Evolutionary conservation across 2,113 vertebrate genomes (phyloP).

Genomic region (Podiceps cristatus): DNA sequence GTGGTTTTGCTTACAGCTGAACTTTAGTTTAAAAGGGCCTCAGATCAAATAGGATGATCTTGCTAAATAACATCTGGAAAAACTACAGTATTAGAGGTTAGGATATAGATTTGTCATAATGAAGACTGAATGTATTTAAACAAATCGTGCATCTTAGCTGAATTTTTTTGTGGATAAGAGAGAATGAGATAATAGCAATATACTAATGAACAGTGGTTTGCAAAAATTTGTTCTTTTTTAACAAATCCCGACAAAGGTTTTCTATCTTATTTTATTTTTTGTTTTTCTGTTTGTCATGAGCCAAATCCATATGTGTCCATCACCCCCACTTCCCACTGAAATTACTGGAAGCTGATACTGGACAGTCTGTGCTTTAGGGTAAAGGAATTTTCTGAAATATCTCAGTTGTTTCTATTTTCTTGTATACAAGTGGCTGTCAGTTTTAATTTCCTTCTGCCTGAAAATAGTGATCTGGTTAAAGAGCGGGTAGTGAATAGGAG

Average conservation of each 20-base stretch:
- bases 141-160: background rate
- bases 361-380: background rate
- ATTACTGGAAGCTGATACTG: background rate
- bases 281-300: accelerated
- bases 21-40: background rate
- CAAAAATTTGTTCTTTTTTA: background rate
- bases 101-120: background rate
- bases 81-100: background rate
- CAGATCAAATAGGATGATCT: background rate
- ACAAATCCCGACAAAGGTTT: background rate
- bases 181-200: background rate
- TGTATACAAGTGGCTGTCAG: background rate
- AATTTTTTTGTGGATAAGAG: background rate
- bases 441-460: background rate
- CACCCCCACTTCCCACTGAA: background rate
- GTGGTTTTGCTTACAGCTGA: background rate
- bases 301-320: accelerated
- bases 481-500: background rate
- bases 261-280: background rate
- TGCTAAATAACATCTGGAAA: background rate
- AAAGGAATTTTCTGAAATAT: background rate
- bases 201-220: accelerated
- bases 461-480: background rate
- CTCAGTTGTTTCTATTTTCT: background rate
- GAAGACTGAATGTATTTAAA: background rate